These are phyloP conservation scores for Haemorhous mexicanus DNA, from an alignment of 2,113 vertebrate genomes.

Conservation along the genomic window DNA sequence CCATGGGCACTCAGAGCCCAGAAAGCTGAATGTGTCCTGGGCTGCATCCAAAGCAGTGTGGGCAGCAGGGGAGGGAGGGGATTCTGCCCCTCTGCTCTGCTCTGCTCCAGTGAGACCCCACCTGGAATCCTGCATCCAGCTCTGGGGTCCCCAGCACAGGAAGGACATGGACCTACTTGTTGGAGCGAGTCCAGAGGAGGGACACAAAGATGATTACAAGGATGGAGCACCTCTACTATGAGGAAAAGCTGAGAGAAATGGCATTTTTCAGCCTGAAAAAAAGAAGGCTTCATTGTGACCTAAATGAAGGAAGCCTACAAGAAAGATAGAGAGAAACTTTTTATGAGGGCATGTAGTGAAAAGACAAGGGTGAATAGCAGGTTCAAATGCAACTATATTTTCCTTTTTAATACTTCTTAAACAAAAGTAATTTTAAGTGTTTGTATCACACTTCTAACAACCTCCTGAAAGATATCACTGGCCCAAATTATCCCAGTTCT, in stretches of 20 bases:
- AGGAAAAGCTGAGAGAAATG: background rate
- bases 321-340: background rate
- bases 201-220: background rate
- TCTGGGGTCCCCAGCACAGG: background rate
- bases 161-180: no score
- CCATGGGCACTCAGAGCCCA: background rate
- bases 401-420: background rate
- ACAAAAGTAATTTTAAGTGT: background rate
- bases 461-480: background rate
- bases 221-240: background rate
- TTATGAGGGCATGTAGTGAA: background rate
- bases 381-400: background rate
- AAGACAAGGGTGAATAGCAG: background rate
- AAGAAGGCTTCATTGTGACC: background rate
- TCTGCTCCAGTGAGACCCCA: no score
- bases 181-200: background rate
- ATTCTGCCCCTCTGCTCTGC: background rate
- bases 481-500: background rate
- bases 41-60: background rate
- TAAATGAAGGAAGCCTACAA: background rate
- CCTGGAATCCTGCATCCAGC: accelerated
- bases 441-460: background rate
- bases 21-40: background rate
- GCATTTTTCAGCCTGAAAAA: background rate
- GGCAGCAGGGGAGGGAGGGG: background rate